Evolutionary conservation across 2,888 invertebrate genomes (phyloP).

Genomic region (Corbicula japonica): DNA sequence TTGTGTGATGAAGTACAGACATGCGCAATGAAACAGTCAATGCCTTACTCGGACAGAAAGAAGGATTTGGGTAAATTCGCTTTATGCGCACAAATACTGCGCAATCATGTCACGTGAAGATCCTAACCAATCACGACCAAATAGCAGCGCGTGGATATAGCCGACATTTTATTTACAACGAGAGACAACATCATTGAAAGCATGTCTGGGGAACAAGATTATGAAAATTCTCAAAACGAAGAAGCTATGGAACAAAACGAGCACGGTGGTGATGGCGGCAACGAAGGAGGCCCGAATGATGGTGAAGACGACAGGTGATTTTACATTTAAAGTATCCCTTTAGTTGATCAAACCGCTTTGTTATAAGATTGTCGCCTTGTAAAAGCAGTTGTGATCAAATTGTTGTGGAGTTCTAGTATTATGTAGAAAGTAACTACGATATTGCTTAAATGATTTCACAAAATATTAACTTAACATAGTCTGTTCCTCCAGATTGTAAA

Average conservation of each 20-base stretch:
- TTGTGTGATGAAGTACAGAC: not conserved
- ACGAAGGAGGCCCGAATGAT: slow-evolving; percentile 24
- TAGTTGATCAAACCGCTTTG: too few relatives aligned
- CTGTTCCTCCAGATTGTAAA: too few relatives aligned
- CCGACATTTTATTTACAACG: slow-evolving; percentile 14
- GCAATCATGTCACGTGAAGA: slow-evolving; percentile 16
- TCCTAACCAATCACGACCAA: slow-evolving; percentile 22
- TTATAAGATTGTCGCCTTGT: too few relatives aligned
- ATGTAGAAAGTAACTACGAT: too few relatives aligned
- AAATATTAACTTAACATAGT: too few relatives aligned
- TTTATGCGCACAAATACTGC: not conserved
- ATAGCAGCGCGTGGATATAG: slow-evolving; percentile 26
- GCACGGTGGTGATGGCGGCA: slow-evolving; percentile 23
- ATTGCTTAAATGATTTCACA: too few relatives aligned
- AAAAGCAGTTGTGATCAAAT: too few relatives aligned
- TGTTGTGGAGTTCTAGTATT: too few relatives aligned
- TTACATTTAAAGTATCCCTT: too few relatives aligned
- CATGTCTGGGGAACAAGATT: slow-evolving; percentile 32
- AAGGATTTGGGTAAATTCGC: not conserved
- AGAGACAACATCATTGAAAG: slow-evolving; percentile 2
- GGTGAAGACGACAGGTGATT: slow-evolving; percentile 55
- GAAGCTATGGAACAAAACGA: slow-evolving; percentile 40
- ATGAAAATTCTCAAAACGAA: slow-evolving; percentile 23
- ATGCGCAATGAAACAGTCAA: not conserved
- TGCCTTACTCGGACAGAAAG: not conserved